A percentile compares a stretch with the other conserved stretches of the same genome.
Evolutionary conservation across 2,797 vertebrate species (phyloP).

Genomic region (Malurus leucopterus): DNA sequence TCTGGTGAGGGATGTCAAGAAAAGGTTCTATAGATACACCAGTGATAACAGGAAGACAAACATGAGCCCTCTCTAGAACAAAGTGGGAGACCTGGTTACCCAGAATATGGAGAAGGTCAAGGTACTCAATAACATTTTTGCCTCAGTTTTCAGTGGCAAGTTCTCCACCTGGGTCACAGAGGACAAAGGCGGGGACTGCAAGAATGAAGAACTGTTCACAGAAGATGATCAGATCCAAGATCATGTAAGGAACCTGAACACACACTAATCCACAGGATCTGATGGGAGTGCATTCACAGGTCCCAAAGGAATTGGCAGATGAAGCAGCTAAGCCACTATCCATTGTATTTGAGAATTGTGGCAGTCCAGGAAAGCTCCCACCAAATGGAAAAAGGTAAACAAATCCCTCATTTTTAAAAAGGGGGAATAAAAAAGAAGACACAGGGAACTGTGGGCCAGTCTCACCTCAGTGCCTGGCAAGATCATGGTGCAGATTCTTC

Average conservation of each 20-base stretch:
- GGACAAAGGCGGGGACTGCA: accelerated
- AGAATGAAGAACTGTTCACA: background rate
- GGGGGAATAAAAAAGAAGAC: background rate
- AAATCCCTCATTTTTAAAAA: background rate
- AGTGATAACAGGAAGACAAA: background rate
- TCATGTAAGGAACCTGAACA: background rate
- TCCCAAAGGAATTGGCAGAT: background rate
- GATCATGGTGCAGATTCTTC: background rate
- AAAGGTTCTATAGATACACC: background rate
- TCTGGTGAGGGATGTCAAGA: background rate
- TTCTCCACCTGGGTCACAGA: background rate
- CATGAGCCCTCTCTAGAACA: background rate
- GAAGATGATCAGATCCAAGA: background rate
- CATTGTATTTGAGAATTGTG: accelerated
- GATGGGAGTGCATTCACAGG: background rate
- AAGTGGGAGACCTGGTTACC: background rate
- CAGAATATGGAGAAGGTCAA: background rate
- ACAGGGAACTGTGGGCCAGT: background rate
- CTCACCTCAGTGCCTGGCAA: background rate
- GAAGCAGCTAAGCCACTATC: background rate
- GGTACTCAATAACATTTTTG: background rate
- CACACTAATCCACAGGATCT: background rate
- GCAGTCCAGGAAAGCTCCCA: background rate
- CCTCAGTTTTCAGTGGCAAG: background rate
- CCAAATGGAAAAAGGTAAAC: background rate